phyloP scores from a whole-genome alignment of 2,888 invertebrate genomes.

The Hypomecis atomaria region DNA sequence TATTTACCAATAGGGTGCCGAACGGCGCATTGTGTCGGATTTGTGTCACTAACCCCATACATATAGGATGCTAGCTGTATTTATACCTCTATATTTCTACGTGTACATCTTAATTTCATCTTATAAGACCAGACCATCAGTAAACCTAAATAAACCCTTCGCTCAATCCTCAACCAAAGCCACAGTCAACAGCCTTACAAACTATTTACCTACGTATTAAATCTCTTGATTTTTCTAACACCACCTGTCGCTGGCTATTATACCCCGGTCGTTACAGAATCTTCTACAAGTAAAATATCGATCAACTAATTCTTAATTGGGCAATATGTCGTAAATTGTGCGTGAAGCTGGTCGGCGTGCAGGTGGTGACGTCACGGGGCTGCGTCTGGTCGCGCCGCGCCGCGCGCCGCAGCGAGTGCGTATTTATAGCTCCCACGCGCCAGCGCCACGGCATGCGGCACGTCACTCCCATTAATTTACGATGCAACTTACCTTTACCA shows the following conservation, averaged over 20 bases:
- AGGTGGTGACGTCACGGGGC: conserved; percentile 18
- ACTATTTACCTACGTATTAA: too few species aligned
- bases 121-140: too few species aligned
- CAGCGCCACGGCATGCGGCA: too few species aligned
- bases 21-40: not conserved
- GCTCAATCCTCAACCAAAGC: too few species aligned
- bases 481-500: conserved; percentile 8
- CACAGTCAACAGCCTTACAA: too few species aligned
- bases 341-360: conserved; percentile 3
- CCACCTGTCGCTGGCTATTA: too few species aligned
- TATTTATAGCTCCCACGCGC: conserved; percentile 7
- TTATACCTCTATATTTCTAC: too few species aligned
- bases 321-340: conserved; percentile 18
- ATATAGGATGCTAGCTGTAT: too few species aligned
- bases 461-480: conserved; percentile 14
- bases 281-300: not conserved
- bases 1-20: not conserved
- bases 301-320: conserved; percentile 1
- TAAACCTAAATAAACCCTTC: too few species aligned
- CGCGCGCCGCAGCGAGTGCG: not conserved
- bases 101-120: too few species aligned
- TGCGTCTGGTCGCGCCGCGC: conserved; percentile 1
- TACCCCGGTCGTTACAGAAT: not conserved
- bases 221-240: too few species aligned
- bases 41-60: conserved; percentile 1